Evolutionary conservation across 1,140 invertebrate genomes (phyloP), one percentile per base, ranked within the genome.

Genomic region (Micrasema minimum): DNA sequence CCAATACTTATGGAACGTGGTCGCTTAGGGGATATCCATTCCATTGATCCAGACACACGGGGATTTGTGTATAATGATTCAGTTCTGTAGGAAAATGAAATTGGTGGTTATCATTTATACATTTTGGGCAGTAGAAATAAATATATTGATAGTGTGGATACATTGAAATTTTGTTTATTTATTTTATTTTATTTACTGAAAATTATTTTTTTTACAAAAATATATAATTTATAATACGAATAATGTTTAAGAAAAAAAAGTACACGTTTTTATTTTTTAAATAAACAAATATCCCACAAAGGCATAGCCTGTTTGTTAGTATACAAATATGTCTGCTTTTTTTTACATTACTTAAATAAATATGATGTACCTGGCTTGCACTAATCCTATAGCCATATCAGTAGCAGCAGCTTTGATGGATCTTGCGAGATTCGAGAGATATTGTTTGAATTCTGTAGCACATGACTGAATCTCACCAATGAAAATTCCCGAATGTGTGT

Each of bases 311-410:
- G 38, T 12, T 41, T 41, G 14, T 59, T 20, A 2, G 11, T 18
- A 35, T 62, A 31, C 2, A 51, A 51, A 2, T 51, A 10, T 12
- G n/a, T n/a, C n/a, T n/a, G n/a, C n/a, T n/a, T n/a, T n/a, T n/a
- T n/a, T 50, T 16, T 50, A 50, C 46, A 7, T 9, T 16, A 20
- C n/a, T 35, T 26, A 55, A 61, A 61, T 41, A 41, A 51, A 51
- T 22, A 57, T 35, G 38, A 38, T 37, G 5, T 72, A 84, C 82
- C 88, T 86, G 18, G 91, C 88, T 69, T 93, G 91, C 0, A 97
- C 95, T 48, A 98, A 87, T 22, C 94, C 95, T 61, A 94, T 90
- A 11, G 96, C 96, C 88, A 98, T 95, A 82, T 98, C 96, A 0
- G 94, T 94, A 11, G 96, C 96, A 43, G 96, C 96, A 57, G 90